Evolutionary conservation across 2,888 invertebrate genomes (phyloP), one percentile per base, ranked within the genome.

Genomic region (Malthinus seriepunctatus): DNA sequence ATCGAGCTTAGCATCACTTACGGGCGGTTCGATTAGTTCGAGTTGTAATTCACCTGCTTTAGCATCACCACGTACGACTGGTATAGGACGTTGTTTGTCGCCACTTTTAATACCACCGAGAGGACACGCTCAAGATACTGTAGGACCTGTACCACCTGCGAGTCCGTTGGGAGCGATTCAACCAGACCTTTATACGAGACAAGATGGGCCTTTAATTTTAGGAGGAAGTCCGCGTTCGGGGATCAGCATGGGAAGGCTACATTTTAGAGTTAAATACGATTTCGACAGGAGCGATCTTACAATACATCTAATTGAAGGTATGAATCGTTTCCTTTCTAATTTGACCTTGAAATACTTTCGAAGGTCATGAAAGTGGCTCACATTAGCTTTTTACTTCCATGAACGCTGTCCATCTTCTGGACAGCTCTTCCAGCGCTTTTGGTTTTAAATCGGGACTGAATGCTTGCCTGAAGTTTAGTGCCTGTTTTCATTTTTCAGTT

Each of bases 251-350:
- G 95, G 95, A 33, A 84, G 92, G 60, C 83, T 95, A 63, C 95
- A 95, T 74, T 84, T 94, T 67, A 83, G 93, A 52, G 81, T 95
- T 55, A 92, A 90, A 71, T 95, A 95, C 73, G 95, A 95, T 79
- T 93, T 93, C 73, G 90, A 94, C 76, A 84, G 91, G 64, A 94
- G 93, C 10, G 95, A 95, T 77, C 82, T 95, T 67, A 89, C 93
- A 66, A 90, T 94, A n/a, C 93, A 95, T 80, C 82, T 95, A 66
- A 94, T 95, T 78, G 94, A 95, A 87, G 92, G 92, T 91, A 73
- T 70, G 65, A 42, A 38, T 47, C 4, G 12, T 15, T 39, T 42
- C 23, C 23, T 5, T 23, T 23, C 5, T 3, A 23, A 23, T 23
- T 23, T 23, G 23, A 23, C 4, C 23, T 23, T 23, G n/a, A n/a